These are phyloP conservation scores for Thereva unica DNA, from an alignment of 2,888 invertebrate genomes.

Conservation along the genomic window DNA sequence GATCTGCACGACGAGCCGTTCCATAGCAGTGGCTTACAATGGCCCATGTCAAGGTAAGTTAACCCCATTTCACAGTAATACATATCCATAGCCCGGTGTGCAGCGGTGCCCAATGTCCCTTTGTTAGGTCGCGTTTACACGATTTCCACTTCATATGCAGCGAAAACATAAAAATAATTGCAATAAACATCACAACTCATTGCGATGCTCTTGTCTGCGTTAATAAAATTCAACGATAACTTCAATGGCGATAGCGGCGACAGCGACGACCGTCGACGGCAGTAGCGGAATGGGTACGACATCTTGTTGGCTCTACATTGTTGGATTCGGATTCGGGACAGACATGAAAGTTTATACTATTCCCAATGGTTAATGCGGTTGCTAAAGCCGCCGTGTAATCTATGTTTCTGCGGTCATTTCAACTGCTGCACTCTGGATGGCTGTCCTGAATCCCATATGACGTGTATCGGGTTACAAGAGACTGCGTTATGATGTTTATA, in stretches of 20 bases:
- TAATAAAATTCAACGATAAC: slow-evolving; percentile 17
- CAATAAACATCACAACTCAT: slow-evolving; percentile 46
- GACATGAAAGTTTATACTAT: slow-evolving; percentile 15
- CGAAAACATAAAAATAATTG: slow-evolving; percentile 42
- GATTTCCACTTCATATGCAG: slow-evolving; percentile 1
- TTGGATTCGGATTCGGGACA: slow-evolving; percentile 20
- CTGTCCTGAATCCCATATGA: background rate
- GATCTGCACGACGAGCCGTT: slow-evolving; percentile 80
- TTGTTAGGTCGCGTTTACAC: slow-evolving; percentile 9
- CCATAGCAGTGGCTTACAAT: slow-evolving; percentile 84
- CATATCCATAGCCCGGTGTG: slow-evolving; percentile 5
- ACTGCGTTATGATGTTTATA: slow-evolving; percentile 26
- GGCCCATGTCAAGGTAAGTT: slow-evolving; percentile 82
- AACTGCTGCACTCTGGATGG: too few species aligned
- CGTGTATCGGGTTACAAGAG: slow-evolving; percentile 24
- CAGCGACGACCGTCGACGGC: slow-evolving; percentile 27
- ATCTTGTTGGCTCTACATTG: too few species aligned
- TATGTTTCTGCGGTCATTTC: too few species aligned
- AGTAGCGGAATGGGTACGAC: slow-evolving; percentile 43
- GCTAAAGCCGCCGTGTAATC: too few species aligned
- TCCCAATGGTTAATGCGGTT: slow-evolving; percentile 10
- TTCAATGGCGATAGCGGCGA: slow-evolving; percentile 21
- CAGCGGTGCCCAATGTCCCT: slow-evolving; percentile 5
- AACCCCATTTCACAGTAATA: background rate
- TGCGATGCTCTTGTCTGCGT: slow-evolving; percentile 35